Percentiles rank a stretch among this genome's conserved stretches.
phyloP scores from a whole-genome alignment of 1,140 invertebrate genomes.

The Elymnias hypermnestra region DNA sequence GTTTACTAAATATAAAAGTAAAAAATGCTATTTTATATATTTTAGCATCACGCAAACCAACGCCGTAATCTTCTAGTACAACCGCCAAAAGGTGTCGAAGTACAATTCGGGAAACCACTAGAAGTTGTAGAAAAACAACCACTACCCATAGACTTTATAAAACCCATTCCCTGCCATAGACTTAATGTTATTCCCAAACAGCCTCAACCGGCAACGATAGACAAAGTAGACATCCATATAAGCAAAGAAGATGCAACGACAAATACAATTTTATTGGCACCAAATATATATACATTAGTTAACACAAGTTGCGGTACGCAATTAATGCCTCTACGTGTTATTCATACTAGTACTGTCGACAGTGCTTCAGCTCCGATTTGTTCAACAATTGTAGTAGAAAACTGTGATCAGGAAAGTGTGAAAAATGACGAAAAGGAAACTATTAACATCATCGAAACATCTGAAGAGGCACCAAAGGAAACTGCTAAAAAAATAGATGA shows the following conservation, averaged over 20 bases:
- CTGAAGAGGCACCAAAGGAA: not conserved
- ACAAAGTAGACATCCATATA: constrained; percentile 31
- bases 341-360: constrained; percentile 29
- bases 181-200: constrained; percentile 11
- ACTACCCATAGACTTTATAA: constrained; percentile 40
- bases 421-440: constrained; percentile 6
- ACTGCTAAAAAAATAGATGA: not conserved
- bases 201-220: constrained; percentile 2
- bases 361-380: constrained; percentile 19
- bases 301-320: constrained; percentile 25
- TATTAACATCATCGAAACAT: not conserved
- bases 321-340: constrained; percentile 29
- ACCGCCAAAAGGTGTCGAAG: constrained; percentile 29
- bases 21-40: not conserved
- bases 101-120: constrained; percentile 17
- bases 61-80: not conserved
- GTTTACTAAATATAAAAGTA: constrained; percentile 5
- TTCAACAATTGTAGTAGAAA: constrained; percentile 13
- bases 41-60: not conserved
- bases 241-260: not conserved
- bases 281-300: constrained; percentile 24
- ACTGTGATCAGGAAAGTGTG: not conserved
- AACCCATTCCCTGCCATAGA: constrained; percentile 10
- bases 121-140: constrained; percentile 23
- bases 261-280: constrained; percentile 3